phyloP scores from a whole-genome alignment of 2,888 invertebrate genomes.

The Fissipunctia ypsillon region DNA sequence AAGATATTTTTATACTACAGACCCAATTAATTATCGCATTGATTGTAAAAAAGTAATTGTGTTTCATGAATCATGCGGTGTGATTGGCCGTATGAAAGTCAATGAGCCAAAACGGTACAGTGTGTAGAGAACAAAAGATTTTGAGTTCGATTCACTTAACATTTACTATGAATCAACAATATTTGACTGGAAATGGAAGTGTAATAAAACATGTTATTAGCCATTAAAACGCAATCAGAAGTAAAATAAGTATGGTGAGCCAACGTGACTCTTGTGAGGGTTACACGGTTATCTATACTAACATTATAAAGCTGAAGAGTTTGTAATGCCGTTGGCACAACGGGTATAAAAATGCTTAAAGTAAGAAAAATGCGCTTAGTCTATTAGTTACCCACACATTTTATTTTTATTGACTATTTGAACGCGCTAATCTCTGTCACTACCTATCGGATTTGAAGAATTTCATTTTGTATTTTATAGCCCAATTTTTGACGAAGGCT shows the following conservation, averaged over 20 bases:
- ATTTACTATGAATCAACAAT: neutral
- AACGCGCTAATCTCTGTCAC: too few relatives aligned
- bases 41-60: conserved; percentile 37
- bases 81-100: conserved; percentile 1
- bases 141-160: neutral
- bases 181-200: too few relatives aligned
- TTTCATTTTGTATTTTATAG: too few relatives aligned
- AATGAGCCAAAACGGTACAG: neutral
- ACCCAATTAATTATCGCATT: conserved; percentile 40
- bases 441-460: too few relatives aligned
- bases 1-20: conserved; percentile 55
- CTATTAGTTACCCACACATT: too few relatives aligned
- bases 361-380: too few relatives aligned
- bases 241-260: neutral
- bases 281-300: neutral
- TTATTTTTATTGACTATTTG: too few relatives aligned
- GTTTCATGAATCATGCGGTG: conserved; percentile 36
- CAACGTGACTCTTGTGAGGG: neutral
- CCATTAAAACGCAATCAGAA: neutral
- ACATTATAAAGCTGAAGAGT: too few relatives aligned
- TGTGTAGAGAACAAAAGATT: conserved; percentile 1
- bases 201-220: neutral
- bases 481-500: too few relatives aligned
- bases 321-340: too few relatives aligned
- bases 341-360: too few relatives aligned